Conservation (phyloP, 2,797 vertebrate genomes). For the Coregonus ussuriensis region DNA sequence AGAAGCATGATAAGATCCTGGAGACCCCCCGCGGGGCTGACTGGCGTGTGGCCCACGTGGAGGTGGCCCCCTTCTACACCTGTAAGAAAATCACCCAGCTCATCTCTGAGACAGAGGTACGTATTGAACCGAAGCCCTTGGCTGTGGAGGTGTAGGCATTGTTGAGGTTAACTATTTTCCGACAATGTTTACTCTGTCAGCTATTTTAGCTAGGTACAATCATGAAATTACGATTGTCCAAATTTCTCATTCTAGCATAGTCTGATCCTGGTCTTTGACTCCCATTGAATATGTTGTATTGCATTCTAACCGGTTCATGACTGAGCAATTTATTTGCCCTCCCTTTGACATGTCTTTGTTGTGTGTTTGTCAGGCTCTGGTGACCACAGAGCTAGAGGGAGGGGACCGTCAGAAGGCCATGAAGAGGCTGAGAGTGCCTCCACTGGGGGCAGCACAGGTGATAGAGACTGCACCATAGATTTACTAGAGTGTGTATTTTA, state of each 20-base stretch:
- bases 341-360: no score
- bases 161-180: no score
- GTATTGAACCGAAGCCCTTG: background rate
- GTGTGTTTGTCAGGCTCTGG: constrained; percentile 80
- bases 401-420: constrained; percentile 97
- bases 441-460: constrained; percentile 95
- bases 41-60: constrained; percentile 94
- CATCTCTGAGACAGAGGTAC: constrained; percentile 97
- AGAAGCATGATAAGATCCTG: constrained; percentile 99
- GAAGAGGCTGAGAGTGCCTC: constrained; percentile 97
- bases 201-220: no score
- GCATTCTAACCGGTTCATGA: no score
- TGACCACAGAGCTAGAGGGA: constrained; percentile 95
- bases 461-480: constrained; percentile 1
- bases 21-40: constrained; percentile 91
- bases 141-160: no score
- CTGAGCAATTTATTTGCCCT: no score
- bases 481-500: background rate
- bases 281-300: no score
- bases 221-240: no score
- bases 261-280: no score
- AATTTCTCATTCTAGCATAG: no score
- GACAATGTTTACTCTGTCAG: no score
- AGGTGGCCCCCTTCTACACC: constrained; percentile 97
- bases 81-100: constrained; percentile 99